Evolutionary conservation across 2,113 vertebrate species (phyloP), one percentile per base, ranked within the genome.

Genomic region (Pampusana beccarii): DNA sequence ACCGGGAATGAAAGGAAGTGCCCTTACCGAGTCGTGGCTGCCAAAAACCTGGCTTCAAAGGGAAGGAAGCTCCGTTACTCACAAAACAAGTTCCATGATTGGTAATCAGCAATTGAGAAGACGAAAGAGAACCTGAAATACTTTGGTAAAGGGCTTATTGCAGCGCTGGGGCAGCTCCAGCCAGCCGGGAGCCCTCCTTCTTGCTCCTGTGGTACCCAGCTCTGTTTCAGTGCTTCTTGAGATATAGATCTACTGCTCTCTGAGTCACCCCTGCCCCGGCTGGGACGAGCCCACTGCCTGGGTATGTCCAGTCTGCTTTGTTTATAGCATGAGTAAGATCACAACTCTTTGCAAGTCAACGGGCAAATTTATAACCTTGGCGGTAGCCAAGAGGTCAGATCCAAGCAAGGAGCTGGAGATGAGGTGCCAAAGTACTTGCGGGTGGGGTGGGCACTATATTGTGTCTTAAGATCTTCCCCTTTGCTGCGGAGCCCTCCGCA

Each of bases 231-330:
- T 48, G 42, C 10, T 54, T 21, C 31, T 28, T 17, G 34, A 91
- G 91, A 72, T 79, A 77, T 29, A 80, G 36, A 77, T 82, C 72
- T 91, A 4, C 74, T 44, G 25, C 31, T 67, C 48, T 93, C 38
- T 91, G 90, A 96, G 83, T 81, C 88, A 96, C 70, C 19, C 5
- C 15, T 64, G 71, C 71, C 60, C 19, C 1, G 1, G 8, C 57
- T 28, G 83, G 92, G 90, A 56, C 82, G 26, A 88, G 72, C 65
- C 66, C 10, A 10, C 16, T 15, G 7, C 58, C 75, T 7, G 80
- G 93, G 86, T 95, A 89, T 88, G 72, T 75, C 93, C 95, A 91
- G 80, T 20, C 31, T 65, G 40, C 81, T 25, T 38, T 28, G 57
- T 36, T 89, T 69, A 51, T 24, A 10, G 21, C 9, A 3, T 29